Conservation (phyloP, 53 echinoderm and acorn worm species). For the Paelopatides confundens region DNA sequence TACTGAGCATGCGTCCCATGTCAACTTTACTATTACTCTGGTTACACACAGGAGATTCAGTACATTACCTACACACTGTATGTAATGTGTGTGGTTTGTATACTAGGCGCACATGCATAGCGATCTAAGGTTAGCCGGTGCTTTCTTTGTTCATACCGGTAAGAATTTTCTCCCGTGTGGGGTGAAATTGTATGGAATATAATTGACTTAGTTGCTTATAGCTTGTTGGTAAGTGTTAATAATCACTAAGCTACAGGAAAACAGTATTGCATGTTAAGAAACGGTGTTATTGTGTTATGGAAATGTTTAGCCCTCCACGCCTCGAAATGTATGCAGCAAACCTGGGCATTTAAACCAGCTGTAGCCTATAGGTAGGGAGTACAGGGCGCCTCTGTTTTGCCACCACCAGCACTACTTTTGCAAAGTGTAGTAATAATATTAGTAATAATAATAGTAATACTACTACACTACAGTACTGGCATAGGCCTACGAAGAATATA, state of each 20-base stretch:
- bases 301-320: conserved; percentile 13
- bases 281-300: not conserved
- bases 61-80: not conserved
- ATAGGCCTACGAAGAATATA: too few species aligned
- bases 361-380: not conserved
- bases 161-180: not conserved
- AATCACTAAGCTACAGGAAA: not conserved
- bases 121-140: conserved; percentile 1
- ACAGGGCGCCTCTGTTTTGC: not conserved
- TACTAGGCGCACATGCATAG: conserved; percentile 21
- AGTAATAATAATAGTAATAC: too few species aligned
- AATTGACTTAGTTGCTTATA: conserved; percentile 5
- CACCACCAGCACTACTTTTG: too few species aligned
- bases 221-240: conserved; percentile 20
- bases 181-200: not conserved
- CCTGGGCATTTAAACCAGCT: conserved; percentile 42
- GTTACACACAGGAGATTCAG: not conserved
- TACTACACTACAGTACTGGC: too few species aligned
- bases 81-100: not conserved
- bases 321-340: conserved; percentile 36
- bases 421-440: too few species aligned
- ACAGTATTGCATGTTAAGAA: not conserved
- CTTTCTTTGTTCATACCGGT: conserved; percentile 36
- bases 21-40: not conserved
- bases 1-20: conserved; percentile 20